phyloP scores from a whole-genome alignment of 1,140 invertebrate genomes.

The Calliopsis andreniformis region DNA sequence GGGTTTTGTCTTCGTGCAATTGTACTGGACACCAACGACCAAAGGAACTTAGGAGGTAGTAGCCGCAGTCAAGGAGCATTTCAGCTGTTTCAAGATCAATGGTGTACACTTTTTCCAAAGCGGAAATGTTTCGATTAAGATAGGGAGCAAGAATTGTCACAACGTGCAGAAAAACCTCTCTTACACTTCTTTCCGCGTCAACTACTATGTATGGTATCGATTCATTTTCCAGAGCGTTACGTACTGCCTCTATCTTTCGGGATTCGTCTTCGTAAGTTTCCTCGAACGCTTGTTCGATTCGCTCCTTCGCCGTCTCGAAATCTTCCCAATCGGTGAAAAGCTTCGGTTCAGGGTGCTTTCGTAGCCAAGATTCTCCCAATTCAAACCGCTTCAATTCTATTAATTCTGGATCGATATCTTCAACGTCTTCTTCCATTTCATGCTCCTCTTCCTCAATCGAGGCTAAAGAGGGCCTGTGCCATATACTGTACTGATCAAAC shows the following conservation, averaged over 20 bases:
- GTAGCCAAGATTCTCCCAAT: slow-evolving; percentile 32
- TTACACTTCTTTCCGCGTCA: slow-evolving; percentile 70
- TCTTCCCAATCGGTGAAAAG: slow-evolving; percentile 80
- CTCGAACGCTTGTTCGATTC: slow-evolving; percentile 78
- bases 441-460: slow-evolving; percentile 46
- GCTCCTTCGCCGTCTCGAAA: slow-evolving; percentile 75
- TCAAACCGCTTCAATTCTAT: neutral
- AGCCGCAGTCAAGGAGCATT: slow-evolving; percentile 80
- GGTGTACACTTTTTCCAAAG: slow-evolving; percentile 82
- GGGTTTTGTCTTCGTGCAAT: slow-evolving; percentile 77
- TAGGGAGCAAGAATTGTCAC: slow-evolving; percentile 72
- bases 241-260: slow-evolving; percentile 71
- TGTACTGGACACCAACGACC: slow-evolving; percentile 83
- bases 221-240: slow-evolving; percentile 74
- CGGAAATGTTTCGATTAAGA: slow-evolving; percentile 78
- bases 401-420: slow-evolving; percentile 13
- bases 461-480: too few relatives aligned
- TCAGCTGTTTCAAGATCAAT: slow-evolving; percentile 81
- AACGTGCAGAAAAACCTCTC: slow-evolving; percentile 73
- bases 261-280: slow-evolving; percentile 76
- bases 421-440: slow-evolving; percentile 61
- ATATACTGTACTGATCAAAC: neutral
- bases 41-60: slow-evolving; percentile 83
- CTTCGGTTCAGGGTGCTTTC: slow-evolving; percentile 74
- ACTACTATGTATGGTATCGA: slow-evolving; percentile 79